Percentiles rank a stretch among this genome's conserved stretches.
phyloP scores from a whole-genome alignment of 1,140 invertebrate species.

The Drosophila aff. region DNA sequence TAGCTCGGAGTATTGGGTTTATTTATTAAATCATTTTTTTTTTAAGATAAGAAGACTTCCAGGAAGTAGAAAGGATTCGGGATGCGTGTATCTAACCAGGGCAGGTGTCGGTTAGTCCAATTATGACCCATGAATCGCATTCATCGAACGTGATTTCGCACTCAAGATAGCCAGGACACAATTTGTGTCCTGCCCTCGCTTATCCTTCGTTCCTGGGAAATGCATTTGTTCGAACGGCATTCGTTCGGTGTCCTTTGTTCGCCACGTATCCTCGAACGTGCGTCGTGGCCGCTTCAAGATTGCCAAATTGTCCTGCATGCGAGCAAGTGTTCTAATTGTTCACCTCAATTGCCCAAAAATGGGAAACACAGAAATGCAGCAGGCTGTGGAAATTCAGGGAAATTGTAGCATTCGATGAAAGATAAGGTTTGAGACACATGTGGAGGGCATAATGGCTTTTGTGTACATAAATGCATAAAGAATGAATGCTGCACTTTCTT shows the following conservation, averaged over 20 bases:
- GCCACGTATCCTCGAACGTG: conserved; percentile 42
- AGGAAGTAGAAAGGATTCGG: conserved; percentile 61
- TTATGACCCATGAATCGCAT: conserved; percentile 48
- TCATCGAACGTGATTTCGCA: conserved; percentile 71
- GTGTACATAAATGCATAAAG: conserved; percentile 11
- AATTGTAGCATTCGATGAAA: conserved; percentile 12
- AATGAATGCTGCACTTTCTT: neutral
- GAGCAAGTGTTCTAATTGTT: conserved; percentile 32
- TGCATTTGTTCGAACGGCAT: conserved; percentile 47
- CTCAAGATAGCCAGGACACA: conserved; percentile 61
- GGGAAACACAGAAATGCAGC: neutral
- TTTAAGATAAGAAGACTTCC: conserved; percentile 14
- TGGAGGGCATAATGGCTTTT: neutral
- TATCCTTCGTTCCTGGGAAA: conserved; percentile 56
- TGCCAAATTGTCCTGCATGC: conserved; percentile 38
- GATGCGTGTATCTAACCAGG: conserved; percentile 9
- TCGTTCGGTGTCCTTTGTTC: conserved; percentile 49
- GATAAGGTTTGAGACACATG: conserved; percentile 14
- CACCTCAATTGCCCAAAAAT: conserved; percentile 3
- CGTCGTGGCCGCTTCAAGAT: conserved; percentile 17
- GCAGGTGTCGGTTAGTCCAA: conserved; percentile 49
- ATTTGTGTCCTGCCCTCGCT: conserved; percentile 9
- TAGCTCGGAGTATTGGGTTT: neutral
- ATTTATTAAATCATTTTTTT: neutral
- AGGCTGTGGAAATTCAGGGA: conserved; percentile 9